phyloP scores from a whole-genome alignment of 2,113 vertebrate species.

The Cebus imitator region DNA sequence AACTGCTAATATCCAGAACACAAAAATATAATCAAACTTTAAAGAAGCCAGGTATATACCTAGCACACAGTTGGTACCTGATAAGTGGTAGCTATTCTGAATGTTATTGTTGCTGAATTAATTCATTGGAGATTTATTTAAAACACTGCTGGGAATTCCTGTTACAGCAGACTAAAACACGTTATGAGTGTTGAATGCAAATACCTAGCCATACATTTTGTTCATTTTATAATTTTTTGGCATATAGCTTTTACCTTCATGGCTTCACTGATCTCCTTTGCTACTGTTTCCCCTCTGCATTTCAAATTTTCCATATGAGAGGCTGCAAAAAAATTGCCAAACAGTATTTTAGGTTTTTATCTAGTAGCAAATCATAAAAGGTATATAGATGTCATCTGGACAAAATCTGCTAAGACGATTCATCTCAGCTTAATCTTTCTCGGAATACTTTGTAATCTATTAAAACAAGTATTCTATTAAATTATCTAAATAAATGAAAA shows the following conservation, averaged over 20 bases:
- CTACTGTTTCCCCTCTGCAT: slow-evolving; percentile 80
- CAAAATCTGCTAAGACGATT: background rate
- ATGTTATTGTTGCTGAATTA: background rate
- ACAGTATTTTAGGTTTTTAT: slow-evolving; percentile 25
- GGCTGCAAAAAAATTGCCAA: slow-evolving; percentile 74
- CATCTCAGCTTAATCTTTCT: background rate
- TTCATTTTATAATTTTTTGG: background rate
- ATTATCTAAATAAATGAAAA: background rate
- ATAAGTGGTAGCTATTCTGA: background rate
- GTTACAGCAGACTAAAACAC: background rate
- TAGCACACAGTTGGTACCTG: background rate
- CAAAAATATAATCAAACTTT: background rate
- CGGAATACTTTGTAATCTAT: background rate
- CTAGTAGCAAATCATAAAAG: background rate
- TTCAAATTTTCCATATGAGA: slow-evolving; percentile 83
- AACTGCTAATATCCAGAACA: slow-evolving; percentile 1
- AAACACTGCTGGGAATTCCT: background rate
- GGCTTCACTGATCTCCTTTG: slow-evolving; percentile 83
- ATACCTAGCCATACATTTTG: background rate
- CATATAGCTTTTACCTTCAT: slow-evolving; percentile 88
- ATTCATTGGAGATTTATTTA: background rate
- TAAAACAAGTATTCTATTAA: background rate
- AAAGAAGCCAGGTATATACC: background rate
- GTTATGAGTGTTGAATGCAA: background rate
- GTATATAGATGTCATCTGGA: background rate